Base-by-base conservation (phyloP, 2,797 vertebrate genomes). In the Graptemys geographica region DNA sequence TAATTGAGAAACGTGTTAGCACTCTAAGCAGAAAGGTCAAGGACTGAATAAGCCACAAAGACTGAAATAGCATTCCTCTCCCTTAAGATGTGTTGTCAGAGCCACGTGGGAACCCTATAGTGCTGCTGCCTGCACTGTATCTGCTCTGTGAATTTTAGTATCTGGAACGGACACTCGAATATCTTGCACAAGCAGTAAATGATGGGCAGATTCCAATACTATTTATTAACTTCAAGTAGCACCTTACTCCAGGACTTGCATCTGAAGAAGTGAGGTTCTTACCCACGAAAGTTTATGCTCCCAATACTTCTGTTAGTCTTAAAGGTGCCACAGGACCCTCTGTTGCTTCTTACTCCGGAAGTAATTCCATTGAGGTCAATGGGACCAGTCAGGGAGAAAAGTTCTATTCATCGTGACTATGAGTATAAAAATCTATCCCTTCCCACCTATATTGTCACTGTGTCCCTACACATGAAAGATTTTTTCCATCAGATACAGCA, bases 21-120 rank as follows among this genome's bases (percentile, higher is more conserved):
- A 88, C 28, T 12, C 55, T 84, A 11, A 59, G 31, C 31, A 47
- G 78, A 23, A 51, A 79, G 3, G 1, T 79, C 21, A 86, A 89
- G n/a, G 10, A 41, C 41, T 84, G 8, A 91, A 81, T 44, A 18
- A 33, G 10, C 37, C 13, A 2, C 4, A 59, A 1, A 56, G 23
- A 53, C 69, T 4, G 15, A 84, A 11, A 1, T 41, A 1, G 0
- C 1, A 80, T 78, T 76, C 5, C 6, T 28, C 1, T 56, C 19
- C 16, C 4, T 15, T 74, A 74, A 56, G 16, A 19, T 21, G 0
- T 8, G 1, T 15, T 52, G 12, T 13, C 37, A 83, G 83, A 87
- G 2, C 2, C 72, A 2, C n/a, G 49, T 5, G 9, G 5, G 0
- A 82, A 31, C 4, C 69, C 25, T 33, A 0, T 37, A 88, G 47